phyloP scores from a whole-genome alignment of 2,888 invertebrate genomes.

The Drosophila tripunctata region DNA sequence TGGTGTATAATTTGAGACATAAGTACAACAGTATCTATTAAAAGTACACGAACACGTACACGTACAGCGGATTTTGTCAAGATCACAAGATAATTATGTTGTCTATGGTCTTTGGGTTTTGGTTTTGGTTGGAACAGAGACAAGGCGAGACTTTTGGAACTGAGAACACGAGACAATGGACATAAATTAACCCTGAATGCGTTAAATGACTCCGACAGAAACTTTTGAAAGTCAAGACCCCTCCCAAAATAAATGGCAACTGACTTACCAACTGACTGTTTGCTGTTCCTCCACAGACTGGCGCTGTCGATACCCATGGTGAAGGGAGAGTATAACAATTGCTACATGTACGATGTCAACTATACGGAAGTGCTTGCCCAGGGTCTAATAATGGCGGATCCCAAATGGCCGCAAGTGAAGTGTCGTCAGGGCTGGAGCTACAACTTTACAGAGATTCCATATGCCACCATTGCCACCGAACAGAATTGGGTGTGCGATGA shows the following conservation, averaged over 20 bases:
- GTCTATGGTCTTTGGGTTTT: constrained; percentile 16
- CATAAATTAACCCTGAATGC: constrained; percentile 35
- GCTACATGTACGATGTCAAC: constrained; percentile 91
- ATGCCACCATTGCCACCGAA: constrained; percentile 93
- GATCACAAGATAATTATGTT: constrained; percentile 52
- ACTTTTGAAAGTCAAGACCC: constrained; percentile 30
- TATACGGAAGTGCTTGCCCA: constrained; percentile 87
- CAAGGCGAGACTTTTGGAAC: constrained; percentile 1
- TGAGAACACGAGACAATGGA: constrained; percentile 44
- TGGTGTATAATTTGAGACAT: constrained; percentile 33
- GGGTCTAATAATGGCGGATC: constrained; percentile 86
- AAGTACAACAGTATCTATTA: constrained; percentile 8
- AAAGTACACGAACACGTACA: constrained; percentile 33
- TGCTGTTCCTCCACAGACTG: constrained; percentile 85
- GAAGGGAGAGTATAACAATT: constrained; percentile 87
- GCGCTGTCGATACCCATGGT: constrained; percentile 89
- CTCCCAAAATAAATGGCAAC: constrained; percentile 17
- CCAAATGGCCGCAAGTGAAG: constrained; percentile 88
- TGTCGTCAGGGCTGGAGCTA: constrained; percentile 93
- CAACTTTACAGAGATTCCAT: constrained; percentile 91
- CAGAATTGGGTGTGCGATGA: constrained; percentile 95
- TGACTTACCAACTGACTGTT: constrained; percentile 7
- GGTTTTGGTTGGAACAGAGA: constrained; percentile 3
- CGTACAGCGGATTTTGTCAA: constrained; percentile 46
- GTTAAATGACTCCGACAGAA: constrained; percentile 32